Base-by-base conservation (phyloP, 23 tunicate species). In the Trididemnum nubilum region DNA sequence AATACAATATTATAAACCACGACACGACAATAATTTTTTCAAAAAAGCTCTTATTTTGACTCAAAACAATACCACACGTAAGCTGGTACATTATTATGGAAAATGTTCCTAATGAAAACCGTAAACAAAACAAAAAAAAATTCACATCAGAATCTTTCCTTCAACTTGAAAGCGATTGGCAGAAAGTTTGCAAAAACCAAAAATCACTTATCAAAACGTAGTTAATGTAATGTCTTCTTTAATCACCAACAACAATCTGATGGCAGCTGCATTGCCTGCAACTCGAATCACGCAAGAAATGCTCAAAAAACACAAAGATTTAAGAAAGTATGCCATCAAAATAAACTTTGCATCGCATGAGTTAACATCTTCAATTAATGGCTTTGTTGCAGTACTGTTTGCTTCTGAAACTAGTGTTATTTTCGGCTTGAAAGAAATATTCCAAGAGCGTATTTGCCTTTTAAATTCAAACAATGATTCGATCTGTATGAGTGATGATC, bases 331-430 rank as follows among this genome's bases (percentile, higher is more conserved):
- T n/a, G 35, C 1, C 35, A 27, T 4, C 51, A 72, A 2, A 51
- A 72, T 36, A 51, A 72, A 30, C 1, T 72, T 34, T 21, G 78
- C 78, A 34, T 51, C 51, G 21, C 36, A 72, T 5, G 51, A 34
- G 1, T 22, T 37, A 2, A 51, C 51, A 22, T 51, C 36, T 21
- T 1, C 12, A 9, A 9, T 44, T 15, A 44, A 44, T 7, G 15
- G 54, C 9, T 44, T 44, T 44, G 54, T 44, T 44, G 9, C 54
- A 44, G 12, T 44, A 7, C 54, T 7, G 15, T 44, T 44, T 44
- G 15, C 15, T 7, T 44, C 54, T 15, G 9, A 7, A 7, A 7
- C 15, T 44, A 44, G 12, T 7, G 54, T 44, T 44, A 44, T 44
- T 44, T 44, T 44, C 54, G 54, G 54, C 54, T 15, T 44, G 54